Evolutionary conservation across 35 echinoderm and acorn worm species (phyloP).

Genomic region (Stichopus chloronotus): DNA sequence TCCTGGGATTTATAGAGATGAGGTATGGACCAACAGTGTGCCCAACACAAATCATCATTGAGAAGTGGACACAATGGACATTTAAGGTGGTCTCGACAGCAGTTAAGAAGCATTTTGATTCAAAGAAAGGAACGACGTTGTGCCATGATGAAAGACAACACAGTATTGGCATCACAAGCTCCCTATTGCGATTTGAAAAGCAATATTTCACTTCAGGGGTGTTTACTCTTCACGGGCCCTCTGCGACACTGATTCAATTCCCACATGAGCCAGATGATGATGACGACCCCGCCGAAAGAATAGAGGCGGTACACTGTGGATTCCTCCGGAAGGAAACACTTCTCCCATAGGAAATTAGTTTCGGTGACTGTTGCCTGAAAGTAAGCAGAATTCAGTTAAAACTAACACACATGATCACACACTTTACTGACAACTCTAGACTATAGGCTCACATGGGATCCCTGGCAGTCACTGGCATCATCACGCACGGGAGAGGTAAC

Average conservation of each 20-base stretch:
- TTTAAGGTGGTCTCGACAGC: no score
- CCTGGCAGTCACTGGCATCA: background rate
- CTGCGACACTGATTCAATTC: background rate
- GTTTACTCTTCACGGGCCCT: background rate
- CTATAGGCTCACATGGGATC: background rate
- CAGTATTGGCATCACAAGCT: no score
- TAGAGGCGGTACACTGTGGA: constrained; percentile 71
- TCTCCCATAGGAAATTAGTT: constrained; percentile 65
- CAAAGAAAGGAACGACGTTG: no score
- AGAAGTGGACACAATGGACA: no score
- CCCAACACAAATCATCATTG: no score
- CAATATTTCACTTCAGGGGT: no score
- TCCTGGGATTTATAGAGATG: no score
- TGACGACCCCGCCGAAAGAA: constrained; percentile 43
- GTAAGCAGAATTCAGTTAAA: background rate
- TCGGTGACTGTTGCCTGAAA: constrained; percentile 68
- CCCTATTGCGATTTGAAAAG: no score
- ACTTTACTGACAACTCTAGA: background rate
- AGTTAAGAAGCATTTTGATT: no score
- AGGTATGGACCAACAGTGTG: no score
- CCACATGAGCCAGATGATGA: constrained; percentile 49
- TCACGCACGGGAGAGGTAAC: no score
- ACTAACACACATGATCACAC: background rate
- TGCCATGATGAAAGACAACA: no score
- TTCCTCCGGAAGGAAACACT: constrained; percentile 95